phyloP scores from a whole-genome alignment of 2,888 invertebrate species.

The Tyria jacobaeae region DNA sequence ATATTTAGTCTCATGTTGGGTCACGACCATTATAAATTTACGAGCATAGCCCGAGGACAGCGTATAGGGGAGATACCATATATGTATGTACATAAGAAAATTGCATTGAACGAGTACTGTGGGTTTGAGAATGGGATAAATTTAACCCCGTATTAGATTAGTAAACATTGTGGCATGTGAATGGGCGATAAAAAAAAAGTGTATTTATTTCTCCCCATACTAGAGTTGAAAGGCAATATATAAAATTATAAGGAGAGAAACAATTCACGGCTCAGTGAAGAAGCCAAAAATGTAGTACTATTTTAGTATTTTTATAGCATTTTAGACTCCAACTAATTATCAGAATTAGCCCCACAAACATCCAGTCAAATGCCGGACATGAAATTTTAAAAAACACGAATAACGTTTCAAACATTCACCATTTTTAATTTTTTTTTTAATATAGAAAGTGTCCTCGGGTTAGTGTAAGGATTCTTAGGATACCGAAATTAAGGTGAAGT shows the following conservation, averaged over 20 bases:
- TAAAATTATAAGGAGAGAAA: neutral
- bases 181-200: conserved; percentile 10
- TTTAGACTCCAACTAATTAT: no score
- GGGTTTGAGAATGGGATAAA: conserved; percentile 2
- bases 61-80: conserved; percentile 43
- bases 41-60: conserved; percentile 42
- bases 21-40: conserved; percentile 50
- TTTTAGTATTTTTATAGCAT: no score
- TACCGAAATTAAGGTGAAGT: no score
- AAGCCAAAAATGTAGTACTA: no score
- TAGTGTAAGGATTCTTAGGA: no score
- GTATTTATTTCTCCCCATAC: neutral
- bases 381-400: no score
- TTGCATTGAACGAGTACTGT: conserved; percentile 34
- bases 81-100: conserved; percentile 52
- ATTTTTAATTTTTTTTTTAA: no score
- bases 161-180: conserved; percentile 4
- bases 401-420: no score
- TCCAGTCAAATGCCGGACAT: no score
- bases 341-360: no score
- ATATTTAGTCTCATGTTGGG: conserved; percentile 47
- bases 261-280: no score
- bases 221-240: neutral
- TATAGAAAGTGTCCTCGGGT: no score
- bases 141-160: conserved; percentile 9